These are phyloP conservation scores for Siniperca undulata DNA, from an alignment of 2,797 vertebrate genomes.

Conservation along the genomic window DNA sequence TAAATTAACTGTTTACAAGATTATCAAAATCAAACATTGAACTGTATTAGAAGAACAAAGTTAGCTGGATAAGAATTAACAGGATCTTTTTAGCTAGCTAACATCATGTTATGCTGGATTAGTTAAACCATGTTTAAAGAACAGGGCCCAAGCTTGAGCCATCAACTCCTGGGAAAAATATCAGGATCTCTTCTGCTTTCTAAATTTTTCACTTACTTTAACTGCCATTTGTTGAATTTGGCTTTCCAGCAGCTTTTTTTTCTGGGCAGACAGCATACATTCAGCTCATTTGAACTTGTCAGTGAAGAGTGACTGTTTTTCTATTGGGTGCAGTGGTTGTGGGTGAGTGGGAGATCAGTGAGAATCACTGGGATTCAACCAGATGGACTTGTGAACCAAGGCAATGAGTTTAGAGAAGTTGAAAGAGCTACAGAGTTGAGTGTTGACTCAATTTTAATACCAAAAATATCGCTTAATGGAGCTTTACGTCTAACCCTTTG, in stretches of 20 bases:
- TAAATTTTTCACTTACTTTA: neutral
- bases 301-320: neutral
- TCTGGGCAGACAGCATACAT: neutral
- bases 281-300: neutral
- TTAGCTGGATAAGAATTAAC: neutral
- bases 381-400: neutral
- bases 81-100: neutral
- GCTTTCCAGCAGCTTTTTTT: neutral
- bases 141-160: neutral
- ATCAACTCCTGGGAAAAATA: neutral
- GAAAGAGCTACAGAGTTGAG: neutral
- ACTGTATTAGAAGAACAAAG: neutral
- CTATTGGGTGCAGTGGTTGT: neutral
- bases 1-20: neutral
- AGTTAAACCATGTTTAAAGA: neutral
- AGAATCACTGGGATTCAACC: neutral
- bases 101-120: neutral
- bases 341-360: neutral
- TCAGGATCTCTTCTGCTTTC: neutral
- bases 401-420: neutral
- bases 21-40: neutral
- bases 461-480: constrained; percentile 53
- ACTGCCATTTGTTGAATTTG: neutral
- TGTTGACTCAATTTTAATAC: neutral
- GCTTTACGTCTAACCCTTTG: constrained; percentile 35